Evolutionary conservation across 92 coral and sea anemone species (phyloP).

Genomic region (Montipora capitata): DNA sequence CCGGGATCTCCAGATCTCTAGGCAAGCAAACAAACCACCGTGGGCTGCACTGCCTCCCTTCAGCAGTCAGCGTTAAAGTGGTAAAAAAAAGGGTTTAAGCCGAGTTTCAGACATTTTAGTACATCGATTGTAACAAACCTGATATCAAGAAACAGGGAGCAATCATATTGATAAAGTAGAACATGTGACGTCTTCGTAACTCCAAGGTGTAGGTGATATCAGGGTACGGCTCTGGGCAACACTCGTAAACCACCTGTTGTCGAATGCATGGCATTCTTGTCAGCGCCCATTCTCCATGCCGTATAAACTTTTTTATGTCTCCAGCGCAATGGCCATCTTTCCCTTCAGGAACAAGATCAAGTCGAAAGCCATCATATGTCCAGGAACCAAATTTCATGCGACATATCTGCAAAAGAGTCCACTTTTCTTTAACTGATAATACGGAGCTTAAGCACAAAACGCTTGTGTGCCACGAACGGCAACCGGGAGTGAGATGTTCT

Average conservation of each 20-base stretch:
- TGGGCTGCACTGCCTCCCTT: too few relatives aligned
- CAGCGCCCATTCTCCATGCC: constrained; percentile 88
- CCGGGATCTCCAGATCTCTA: too few relatives aligned
- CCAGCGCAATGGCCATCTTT: constrained; percentile 46
- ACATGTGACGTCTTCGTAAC: constrained; percentile 82
- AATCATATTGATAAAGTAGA: constrained; percentile 86
- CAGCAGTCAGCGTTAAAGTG: too few relatives aligned
- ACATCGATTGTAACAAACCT: constrained; percentile 48
- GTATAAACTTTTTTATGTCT: constrained; percentile 83
- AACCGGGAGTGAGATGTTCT: too few relatives aligned
- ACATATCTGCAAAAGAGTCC: constrained; percentile 54
- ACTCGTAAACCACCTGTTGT: constrained; percentile 71
- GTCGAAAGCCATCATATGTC: constrained; percentile 90
- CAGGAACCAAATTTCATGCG: constrained; percentile 88
- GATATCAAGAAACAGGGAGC: constrained; percentile 90
- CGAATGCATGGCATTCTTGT: constrained; percentile 77
- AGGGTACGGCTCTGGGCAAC: constrained; percentile 92
- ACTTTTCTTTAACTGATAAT: background rate
- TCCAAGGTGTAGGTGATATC: constrained; percentile 86
- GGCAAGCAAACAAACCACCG: too few relatives aligned
- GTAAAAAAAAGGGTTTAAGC: too few relatives aligned
- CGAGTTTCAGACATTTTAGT: too few relatives aligned
- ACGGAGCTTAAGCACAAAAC: too few relatives aligned
- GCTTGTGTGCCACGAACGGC: too few relatives aligned
- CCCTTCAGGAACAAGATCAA: constrained; percentile 74